phyloP scores from a whole-genome alignment of 1,140 invertebrate species.

The Thalassaphorura encarpata region DNA sequence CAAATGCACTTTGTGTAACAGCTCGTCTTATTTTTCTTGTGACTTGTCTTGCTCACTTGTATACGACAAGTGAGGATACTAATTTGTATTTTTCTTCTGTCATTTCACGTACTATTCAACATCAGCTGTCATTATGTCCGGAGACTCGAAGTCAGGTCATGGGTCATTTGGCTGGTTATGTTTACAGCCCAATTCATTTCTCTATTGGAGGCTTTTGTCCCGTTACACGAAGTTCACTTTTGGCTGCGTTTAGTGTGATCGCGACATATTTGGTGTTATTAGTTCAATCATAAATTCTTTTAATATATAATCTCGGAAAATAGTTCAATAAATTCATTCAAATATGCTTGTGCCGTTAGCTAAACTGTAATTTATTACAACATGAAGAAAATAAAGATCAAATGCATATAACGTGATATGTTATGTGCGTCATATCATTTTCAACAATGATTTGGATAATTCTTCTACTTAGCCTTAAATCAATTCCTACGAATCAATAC shows the following conservation, averaged over 20 bases:
- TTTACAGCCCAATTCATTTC: slow-evolving; percentile 18
- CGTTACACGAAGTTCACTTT: slow-evolving; percentile 16
- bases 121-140: too few species aligned
- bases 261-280: slow-evolving; percentile 17
- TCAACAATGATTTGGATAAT: too few species aligned
- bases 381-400: too few species aligned
- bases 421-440: too few species aligned
- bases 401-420: too few species aligned
- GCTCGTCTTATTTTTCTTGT: slow-evolving; percentile 9
- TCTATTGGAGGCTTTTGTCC: slow-evolving; percentile 20
- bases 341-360: too few species aligned
- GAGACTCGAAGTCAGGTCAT: slow-evolving; percentile 12
- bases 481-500: too few species aligned
- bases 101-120: background rate
- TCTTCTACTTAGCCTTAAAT: too few species aligned
- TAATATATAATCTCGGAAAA: too few species aligned
- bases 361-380: too few species aligned
- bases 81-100: slow-evolving; percentile 10
- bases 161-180: slow-evolving; percentile 15
- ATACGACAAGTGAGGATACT: background rate
- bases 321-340: too few species aligned
- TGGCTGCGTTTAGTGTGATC: slow-evolving; percentile 14
- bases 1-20: background rate
- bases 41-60: slow-evolving; percentile 18
- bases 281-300: too few species aligned